These are phyloP conservation scores for Clarias macrocephalus DNA, from an alignment of 2,113 vertebrate species.

Conservation along the genomic window DNA sequence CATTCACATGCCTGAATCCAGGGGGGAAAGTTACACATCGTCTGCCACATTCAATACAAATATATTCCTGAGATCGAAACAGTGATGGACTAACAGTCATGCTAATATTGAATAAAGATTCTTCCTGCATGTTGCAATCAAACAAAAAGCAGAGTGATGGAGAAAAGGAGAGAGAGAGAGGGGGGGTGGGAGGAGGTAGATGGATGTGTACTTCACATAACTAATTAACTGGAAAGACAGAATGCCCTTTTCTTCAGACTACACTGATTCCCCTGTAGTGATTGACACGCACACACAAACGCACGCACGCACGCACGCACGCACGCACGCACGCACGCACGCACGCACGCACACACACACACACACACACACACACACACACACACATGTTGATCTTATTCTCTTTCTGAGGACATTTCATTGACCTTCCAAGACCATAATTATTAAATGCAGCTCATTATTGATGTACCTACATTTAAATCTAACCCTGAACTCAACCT, in stretches of 20 bases:
- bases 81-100: background rate
- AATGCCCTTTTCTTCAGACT: constrained; percentile 46
- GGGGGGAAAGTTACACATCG: too few relatives aligned
- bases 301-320: constrained; percentile 31
- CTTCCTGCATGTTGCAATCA: background rate
- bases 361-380: constrained; percentile 29
- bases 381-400: background rate
- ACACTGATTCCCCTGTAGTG: constrained; percentile 23
- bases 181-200: background rate
- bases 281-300: constrained; percentile 29
- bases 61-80: background rate
- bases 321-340: constrained; percentile 11
- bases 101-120: background rate
- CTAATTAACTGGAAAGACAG: constrained; percentile 48
- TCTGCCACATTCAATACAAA: background rate
- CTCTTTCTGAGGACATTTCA: background rate
- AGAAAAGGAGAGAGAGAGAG: background rate
- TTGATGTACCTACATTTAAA: background rate
- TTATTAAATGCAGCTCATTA: background rate
- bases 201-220: constrained; percentile 20
- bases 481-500: background rate
- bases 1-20: background rate
- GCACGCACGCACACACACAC: too few relatives aligned
- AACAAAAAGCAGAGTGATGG: background rate
- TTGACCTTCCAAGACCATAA: background rate